phyloP scores from a whole-genome alignment of 2,113 vertebrate genomes.

The Tenebrosternarchus preto region DNA sequence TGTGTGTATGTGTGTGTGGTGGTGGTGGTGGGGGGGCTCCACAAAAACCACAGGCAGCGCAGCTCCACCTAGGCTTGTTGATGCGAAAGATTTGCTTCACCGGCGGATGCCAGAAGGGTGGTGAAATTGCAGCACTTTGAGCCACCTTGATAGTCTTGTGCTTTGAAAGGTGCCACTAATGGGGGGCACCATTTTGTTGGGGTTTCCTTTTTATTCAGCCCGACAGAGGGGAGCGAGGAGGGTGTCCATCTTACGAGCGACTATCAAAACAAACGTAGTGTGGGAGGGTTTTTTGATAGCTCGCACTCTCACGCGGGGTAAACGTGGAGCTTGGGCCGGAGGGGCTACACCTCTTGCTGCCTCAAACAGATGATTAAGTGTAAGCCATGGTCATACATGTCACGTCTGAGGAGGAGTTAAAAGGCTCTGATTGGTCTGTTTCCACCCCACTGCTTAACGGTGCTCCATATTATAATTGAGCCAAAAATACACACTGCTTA shows the following conservation, averaged over 20 bases:
- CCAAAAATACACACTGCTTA: conserved; percentile 17
- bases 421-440: conserved; percentile 14
- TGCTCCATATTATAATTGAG: conserved; percentile 17
- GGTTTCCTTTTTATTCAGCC: conserved; percentile 43
- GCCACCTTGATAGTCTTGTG: conserved; percentile 53
- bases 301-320: background rate
- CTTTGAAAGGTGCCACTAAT: conserved; percentile 17
- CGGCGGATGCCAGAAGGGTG: conserved; percentile 38
- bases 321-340: background rate
- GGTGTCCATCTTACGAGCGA: conserved; percentile 52
- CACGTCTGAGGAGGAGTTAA: conserved; percentile 10
- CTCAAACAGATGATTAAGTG: conserved; percentile 16
- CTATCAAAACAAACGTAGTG: conserved; percentile 50
- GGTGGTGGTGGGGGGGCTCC: background rate
- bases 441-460: conserved; percentile 11
- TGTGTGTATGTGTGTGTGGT: no score
- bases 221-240: conserved; percentile 58
- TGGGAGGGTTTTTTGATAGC: background rate
- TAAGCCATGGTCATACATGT: background rate
- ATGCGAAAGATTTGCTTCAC: conserved; percentile 51
- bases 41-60: background rate
- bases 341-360: conserved; percentile 7
- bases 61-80: conserved; percentile 15
- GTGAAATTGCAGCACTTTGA: conserved; percentile 58
- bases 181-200: conserved; percentile 28